Evolutionary conservation across 2,797 vertebrate species (phyloP), one percentile per base, ranked within the genome.

Genomic region (Anomalospiza imberbis): DNA sequence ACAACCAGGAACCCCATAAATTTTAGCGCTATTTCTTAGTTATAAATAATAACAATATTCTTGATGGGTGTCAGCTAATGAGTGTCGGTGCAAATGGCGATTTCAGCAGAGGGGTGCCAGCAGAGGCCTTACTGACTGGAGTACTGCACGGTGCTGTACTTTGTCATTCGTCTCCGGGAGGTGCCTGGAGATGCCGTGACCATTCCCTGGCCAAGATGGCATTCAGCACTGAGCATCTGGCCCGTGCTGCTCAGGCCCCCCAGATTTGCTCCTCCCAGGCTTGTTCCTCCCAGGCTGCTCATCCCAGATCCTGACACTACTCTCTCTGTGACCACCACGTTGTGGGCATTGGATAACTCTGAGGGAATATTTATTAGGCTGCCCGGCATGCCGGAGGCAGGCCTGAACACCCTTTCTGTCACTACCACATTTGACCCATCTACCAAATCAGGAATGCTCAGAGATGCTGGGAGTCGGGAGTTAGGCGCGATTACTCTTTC

Each of bases 141-240:
- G 18, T 98, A 98, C 54, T 98, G 98, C 60, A 98, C 48, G 0
- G 97, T 98, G 95, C 98, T 98, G 38, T 98, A 98, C 71, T 97
- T 97, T 42, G 98, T 98, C 53, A 98, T 96, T 85, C 97, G 97
- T 36, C 96, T 98, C 80, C 93, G 97, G 40, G 98, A 93, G 60
- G 97, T 96, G 67, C 97, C 86, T 3, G 98, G 98, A 38, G 98
- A 98, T 1, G 79, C 97, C 0, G 96, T 95, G 44, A 96, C 96
- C 68, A 98, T 82, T 50, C 97, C 94, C 76, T 98, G 98, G 71
- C 96, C 94, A 54, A 98, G 91, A 57, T 97, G 96, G 68, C 91
- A 48, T 36, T 98, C 98, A 0, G 97, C 89, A 9, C 87, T 78
- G 57, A 98, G 96, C 97, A 98, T 94, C 88, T 95, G 95, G 60